A percentile compares a stretch with the other conserved stretches of the same genome.
phyloP scores from a whole-genome alignment of 2,797 vertebrate genomes.

The Apodemus agrarius region DNA sequence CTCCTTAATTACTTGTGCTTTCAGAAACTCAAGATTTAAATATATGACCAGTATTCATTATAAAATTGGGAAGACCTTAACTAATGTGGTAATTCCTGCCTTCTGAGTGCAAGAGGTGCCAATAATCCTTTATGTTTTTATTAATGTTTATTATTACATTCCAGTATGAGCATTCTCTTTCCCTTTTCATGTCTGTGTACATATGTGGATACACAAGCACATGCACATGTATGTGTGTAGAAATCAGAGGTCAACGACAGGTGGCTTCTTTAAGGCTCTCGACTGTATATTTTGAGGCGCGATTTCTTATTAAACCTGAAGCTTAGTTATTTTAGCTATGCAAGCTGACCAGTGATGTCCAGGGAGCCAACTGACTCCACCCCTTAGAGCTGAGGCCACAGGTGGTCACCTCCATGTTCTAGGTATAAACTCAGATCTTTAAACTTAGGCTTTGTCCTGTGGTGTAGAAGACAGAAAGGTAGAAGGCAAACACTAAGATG shows the following conservation, averaged over 20 bases:
- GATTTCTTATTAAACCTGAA: neutral
- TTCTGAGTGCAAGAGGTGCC: neutral
- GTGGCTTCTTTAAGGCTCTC: neutral
- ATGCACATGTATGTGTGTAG: neutral
- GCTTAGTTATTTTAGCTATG: neutral
- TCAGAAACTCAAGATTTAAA: slow-evolving; percentile 44
- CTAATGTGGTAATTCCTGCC: neutral
- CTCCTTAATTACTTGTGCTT: slow-evolving; percentile 35
- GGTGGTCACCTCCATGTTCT: neutral
- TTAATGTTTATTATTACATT: neutral
- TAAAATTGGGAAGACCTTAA: neutral
- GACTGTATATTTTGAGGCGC: neutral
- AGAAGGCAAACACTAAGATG: neutral
- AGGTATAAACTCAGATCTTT: neutral
- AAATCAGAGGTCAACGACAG: neutral
- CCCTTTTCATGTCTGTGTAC: neutral
- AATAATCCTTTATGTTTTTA: neutral
- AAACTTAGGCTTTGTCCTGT: neutral
- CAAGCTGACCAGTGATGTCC: neutral
- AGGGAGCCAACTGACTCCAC: too few species aligned
- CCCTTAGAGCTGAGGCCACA: neutral
- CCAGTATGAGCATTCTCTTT: neutral
- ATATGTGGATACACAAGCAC: neutral
- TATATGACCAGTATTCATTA: slow-evolving; percentile 14
- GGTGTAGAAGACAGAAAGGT: neutral